These are phyloP conservation scores for Psittacara wagleri DNA, from an alignment of 2,113 vertebrate genomes.

Conservation along the genomic window DNA sequence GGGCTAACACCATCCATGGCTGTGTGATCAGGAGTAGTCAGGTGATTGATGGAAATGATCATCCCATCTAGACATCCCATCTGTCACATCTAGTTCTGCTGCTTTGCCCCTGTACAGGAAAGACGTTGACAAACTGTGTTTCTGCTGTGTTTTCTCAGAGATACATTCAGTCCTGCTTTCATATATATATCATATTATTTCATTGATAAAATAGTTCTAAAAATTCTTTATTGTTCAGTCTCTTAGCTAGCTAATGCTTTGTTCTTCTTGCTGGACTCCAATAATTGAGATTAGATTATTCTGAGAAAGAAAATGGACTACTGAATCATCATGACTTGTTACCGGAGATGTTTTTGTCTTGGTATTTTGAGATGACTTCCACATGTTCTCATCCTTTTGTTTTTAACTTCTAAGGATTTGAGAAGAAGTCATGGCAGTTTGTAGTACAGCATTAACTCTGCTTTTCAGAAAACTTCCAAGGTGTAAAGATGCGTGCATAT, in stretches of 20 bases:
- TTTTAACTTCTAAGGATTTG: neutral
- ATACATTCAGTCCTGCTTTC: neutral
- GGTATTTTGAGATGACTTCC: neutral
- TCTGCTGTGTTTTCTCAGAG: neutral
- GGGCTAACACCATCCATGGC: neutral
- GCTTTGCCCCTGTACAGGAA: neutral
- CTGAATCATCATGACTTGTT: neutral
- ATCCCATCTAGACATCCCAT: neutral
- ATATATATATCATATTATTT: neutral
- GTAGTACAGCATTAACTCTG: neutral
- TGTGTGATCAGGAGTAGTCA: neutral
- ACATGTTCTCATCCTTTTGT: rapidly evolving
- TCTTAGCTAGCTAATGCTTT: neutral
- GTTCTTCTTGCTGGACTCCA: neutral
- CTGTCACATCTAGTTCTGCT: neutral
- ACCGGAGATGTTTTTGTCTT: neutral
- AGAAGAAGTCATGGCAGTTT: neutral
- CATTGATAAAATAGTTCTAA: neutral
- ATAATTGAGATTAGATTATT: neutral
- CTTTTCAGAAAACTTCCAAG: neutral
- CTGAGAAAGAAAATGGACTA: neutral
- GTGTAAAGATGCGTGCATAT: neutral
- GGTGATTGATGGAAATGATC: neutral
- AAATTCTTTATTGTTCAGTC: neutral
- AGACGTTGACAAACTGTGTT: neutral